These are phyloP conservation scores for Ormia ochracea DNA, from an alignment of 2,888 invertebrate species.

Conservation along the genomic window DNA sequence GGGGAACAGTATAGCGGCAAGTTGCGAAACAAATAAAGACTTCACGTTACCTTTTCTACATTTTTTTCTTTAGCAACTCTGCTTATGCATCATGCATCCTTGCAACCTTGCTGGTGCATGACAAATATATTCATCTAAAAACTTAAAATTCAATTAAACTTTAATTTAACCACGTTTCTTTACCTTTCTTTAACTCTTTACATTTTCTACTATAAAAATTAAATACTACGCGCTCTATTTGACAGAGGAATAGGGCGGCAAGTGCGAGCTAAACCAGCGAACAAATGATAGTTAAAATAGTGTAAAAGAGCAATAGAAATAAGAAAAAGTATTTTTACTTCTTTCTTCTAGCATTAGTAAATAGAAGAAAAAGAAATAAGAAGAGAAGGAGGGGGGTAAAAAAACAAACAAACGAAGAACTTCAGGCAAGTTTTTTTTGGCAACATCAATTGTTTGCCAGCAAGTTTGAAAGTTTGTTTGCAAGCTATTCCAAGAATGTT, in stretches of 20 bases:
- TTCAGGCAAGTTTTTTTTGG: conserved; percentile 34
- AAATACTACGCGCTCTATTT: conserved; percentile 19
- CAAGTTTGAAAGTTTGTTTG: conserved; percentile 12
- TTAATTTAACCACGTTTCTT: neutral
- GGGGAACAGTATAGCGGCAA: neutral
- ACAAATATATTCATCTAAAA: neutral
- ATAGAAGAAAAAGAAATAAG: neutral
- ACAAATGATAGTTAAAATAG: neutral
- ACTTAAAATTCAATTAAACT: conserved; percentile 16
- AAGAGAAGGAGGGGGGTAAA: too few species aligned
- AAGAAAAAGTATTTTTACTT: conserved; percentile 14
- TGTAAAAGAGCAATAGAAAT: neutral
- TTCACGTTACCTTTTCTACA: neutral
- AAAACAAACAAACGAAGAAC: too few species aligned
- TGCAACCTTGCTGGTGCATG: neutral
- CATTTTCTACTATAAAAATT: neutral
- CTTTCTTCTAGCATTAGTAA: conserved; percentile 22
- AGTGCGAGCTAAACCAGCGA: neutral
- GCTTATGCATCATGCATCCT: neutral
- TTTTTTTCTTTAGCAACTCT: neutral
- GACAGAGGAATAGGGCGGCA: neutral
- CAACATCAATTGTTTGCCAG: conserved; percentile 23
- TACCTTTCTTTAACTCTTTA: neutral
- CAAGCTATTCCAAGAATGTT: neutral
- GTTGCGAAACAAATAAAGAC: neutral